Evolutionary conservation across 2,113 vertebrate species (phyloP), one percentile per base, ranked within the genome.

Genomic region (Pitta sordida): DNA sequence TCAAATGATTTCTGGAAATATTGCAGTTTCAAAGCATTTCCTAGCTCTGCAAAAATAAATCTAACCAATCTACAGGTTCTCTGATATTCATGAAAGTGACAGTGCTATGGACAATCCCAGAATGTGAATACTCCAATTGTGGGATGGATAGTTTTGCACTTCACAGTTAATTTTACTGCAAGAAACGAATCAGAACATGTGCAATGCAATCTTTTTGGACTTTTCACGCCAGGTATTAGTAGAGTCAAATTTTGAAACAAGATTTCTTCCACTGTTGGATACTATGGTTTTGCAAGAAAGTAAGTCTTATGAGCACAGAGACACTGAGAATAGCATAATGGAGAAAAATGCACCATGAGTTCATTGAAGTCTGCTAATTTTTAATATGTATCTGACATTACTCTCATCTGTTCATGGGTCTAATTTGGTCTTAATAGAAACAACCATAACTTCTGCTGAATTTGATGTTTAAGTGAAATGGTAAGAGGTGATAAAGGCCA

Each of bases 401-500:
- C 63, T 77, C 70, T 80, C 27, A 71, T 36, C 11, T 46, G 58
- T 65, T 36, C 30, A 30, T 39, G 59, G 16, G 21, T 58, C 73
- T 94, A 89, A 92, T 91, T 83, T 1, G 1, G 10, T 63, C 51
- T 81, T 59, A 63, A 52, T 21, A 78, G 62, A 71, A 91, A 55
- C 26, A 80, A 3, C 29, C n/a, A 20, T 52, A 84, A 51, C 37
- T 87, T 30, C 84, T 43, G 36, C 22, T 74, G 52, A 75, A 90
- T 88, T 62, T 0, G 0, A 41, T 46, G 29, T 90, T 85, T 81
- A 90, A 93, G 71, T 70, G 55, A 81, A 91, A 63, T 67, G 9
- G 48, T 88, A 70, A 90, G 43, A 83, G 53, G 30, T 84, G 32
- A 78, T 86, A 94, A 94, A 92, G 78, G n/a, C 53, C 82, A 86